These are phyloP conservation scores for Periplaneta americana DNA, from an alignment of 1,140 invertebrate genomes.

Conservation along the genomic window DNA sequence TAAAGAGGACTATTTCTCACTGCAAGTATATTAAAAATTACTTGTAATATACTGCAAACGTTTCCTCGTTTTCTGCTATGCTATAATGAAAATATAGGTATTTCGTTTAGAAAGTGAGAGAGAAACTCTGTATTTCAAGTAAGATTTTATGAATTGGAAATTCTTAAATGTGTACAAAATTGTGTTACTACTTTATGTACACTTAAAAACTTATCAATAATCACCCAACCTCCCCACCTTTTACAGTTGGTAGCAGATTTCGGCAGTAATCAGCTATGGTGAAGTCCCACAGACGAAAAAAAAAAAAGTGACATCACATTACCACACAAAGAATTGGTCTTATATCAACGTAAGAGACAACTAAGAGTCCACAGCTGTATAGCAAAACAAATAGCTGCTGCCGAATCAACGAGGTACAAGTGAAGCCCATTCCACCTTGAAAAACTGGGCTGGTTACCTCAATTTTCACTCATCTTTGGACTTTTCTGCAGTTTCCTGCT, in stretches of 20 bases:
- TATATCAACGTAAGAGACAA: not conserved
- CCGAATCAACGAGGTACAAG: not conserved
- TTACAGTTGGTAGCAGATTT: not conserved
- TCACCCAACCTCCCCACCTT: not conserved
- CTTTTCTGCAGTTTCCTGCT: constrained; percentile 5
- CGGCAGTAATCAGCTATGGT: not conserved
- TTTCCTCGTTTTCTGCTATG: not conserved
- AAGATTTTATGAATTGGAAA: not conserved
- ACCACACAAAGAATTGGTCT: not conserved
- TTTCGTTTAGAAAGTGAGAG: not conserved
- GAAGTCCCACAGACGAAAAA: not conserved
- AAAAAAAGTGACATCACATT: not conserved
- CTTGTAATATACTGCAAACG: not conserved
- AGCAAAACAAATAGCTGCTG: not conserved
- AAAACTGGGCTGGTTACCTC: not conserved
- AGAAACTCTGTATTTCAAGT: not conserved
- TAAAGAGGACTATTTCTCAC: not conserved
- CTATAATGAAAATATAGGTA: not conserved
- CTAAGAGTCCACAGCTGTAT: not conserved
- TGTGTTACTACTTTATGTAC: not conserved
- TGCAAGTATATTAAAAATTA: not conserved
- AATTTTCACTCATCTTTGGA: not conserved
- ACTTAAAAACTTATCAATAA: not conserved
- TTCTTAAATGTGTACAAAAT: not conserved
- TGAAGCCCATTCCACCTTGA: not conserved